Percentiles rank a stretch among this genome's conserved stretches.
Evolutionary conservation across 2,113 vertebrate genomes (phyloP).

Genomic region (Cebidichthys violaceus): DNA sequence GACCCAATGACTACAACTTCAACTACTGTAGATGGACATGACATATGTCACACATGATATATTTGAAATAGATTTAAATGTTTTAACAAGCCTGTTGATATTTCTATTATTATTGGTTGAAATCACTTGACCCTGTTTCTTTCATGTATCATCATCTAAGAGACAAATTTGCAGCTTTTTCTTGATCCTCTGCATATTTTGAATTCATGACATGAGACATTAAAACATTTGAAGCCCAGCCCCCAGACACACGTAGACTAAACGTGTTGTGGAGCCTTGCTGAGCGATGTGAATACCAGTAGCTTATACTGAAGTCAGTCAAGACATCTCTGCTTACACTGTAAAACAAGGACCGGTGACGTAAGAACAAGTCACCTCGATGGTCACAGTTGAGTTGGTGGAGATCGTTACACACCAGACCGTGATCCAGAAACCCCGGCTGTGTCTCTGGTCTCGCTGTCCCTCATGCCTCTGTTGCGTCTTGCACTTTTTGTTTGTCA

Average conservation of each 20-base stretch:
- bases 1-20: not conserved
- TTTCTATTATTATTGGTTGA: not conserved
- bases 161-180: not conserved
- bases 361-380: not conserved
- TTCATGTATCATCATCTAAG: not conserved
- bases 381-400: not conserved
- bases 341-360: not conserved
- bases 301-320: not conserved
- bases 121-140: not conserved
- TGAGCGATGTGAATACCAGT: not conserved
- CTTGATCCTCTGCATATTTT: not conserved
- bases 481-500: slow-evolving; percentile 53
- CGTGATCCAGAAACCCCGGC: not conserved
- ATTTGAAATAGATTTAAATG: not conserved
- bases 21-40: not conserved
- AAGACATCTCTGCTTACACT: not conserved
- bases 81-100: not conserved
- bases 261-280: not conserved
- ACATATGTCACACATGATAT: not conserved
- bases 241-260: not conserved
- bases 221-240: not conserved
- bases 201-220: not conserved
- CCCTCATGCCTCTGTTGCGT: slow-evolving; percentile 36
- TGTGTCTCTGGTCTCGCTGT: slow-evolving; percentile 19
- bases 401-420: not conserved